Conservation (phyloP, 2,113 vertebrate genomes). For the Prunella himalayana region DNA sequence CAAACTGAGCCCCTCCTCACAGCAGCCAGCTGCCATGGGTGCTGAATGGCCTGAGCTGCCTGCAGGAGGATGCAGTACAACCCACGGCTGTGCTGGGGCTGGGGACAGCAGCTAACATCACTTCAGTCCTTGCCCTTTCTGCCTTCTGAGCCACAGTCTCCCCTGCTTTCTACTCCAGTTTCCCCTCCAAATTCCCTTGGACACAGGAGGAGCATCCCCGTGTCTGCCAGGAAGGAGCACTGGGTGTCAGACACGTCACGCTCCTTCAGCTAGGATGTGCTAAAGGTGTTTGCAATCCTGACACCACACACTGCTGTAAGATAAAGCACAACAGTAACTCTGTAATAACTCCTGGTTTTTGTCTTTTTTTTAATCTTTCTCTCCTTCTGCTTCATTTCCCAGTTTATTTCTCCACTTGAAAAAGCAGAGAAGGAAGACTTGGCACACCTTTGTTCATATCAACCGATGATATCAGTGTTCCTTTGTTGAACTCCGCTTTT, state of each 20-base stretch:
- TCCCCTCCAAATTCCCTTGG: neutral
- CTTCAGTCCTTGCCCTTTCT: neutral
- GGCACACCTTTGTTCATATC: slow-evolving; percentile 57
- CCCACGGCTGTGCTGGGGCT: neutral
- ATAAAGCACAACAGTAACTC: neutral
- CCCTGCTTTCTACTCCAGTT: neutral
- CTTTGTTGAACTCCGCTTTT: slow-evolving; percentile 66
- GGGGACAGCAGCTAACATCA: neutral
- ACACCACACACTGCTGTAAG: neutral
- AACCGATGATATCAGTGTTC: slow-evolving; percentile 53
- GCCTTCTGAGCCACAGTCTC: neutral
- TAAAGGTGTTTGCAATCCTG: neutral
- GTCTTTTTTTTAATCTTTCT: neutral
- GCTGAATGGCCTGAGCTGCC: neutral
- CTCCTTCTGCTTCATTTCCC: slow-evolving; percentile 21
- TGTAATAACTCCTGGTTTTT: neutral
- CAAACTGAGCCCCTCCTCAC: neutral
- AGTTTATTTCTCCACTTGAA: slow-evolving; percentile 75
- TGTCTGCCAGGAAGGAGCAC: neutral
- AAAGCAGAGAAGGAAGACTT: slow-evolving; percentile 39
- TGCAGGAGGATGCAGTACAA: neutral
- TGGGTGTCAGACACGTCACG: neutral
- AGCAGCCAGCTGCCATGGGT: neutral
- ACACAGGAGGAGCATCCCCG: neutral
- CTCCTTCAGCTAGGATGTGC: neutral